These are phyloP conservation scores for Gortyna flavago DNA, from an alignment of 2,888 invertebrate species.

Conservation along the genomic window DNA sequence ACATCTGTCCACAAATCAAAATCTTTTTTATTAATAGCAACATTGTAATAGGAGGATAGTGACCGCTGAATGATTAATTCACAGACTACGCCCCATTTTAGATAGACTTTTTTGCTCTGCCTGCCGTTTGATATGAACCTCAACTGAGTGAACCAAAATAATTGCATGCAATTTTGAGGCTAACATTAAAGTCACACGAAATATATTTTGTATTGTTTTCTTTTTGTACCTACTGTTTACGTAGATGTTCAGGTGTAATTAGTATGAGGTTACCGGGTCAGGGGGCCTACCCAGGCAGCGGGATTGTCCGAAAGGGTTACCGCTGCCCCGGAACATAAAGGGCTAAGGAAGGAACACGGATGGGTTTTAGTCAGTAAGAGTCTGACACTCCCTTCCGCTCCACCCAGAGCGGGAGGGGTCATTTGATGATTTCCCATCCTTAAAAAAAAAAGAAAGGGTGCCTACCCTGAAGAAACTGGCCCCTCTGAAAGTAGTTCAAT, in stretches of 20 bases:
- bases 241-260: constrained; percentile 22
- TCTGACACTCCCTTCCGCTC: no score
- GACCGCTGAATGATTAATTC: constrained; percentile 71
- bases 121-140: constrained; percentile 39
- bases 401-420: no score
- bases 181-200: constrained; percentile 44
- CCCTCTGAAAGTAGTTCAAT: neutral
- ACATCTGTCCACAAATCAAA: constrained; percentile 66
- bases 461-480: neutral
- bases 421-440: no score
- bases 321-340: no score
- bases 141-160: constrained; percentile 52
- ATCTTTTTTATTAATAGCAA: constrained; percentile 58
- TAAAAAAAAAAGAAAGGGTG: no score
- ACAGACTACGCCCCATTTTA: constrained; percentile 64
- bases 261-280: constrained; percentile 49
- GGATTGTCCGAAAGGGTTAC: no score
- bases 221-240: constrained; percentile 15
- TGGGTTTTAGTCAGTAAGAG: no score
- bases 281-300: neutral
- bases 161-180: constrained; percentile 53
- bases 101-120: constrained; percentile 42
- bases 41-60: constrained; percentile 61
- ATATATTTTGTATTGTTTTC: constrained; percentile 43
- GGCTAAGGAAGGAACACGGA: no score